These are phyloP conservation scores for Ctenicera cuprea DNA, from an alignment of 2,888 invertebrate species.

Conservation along the genomic window DNA sequence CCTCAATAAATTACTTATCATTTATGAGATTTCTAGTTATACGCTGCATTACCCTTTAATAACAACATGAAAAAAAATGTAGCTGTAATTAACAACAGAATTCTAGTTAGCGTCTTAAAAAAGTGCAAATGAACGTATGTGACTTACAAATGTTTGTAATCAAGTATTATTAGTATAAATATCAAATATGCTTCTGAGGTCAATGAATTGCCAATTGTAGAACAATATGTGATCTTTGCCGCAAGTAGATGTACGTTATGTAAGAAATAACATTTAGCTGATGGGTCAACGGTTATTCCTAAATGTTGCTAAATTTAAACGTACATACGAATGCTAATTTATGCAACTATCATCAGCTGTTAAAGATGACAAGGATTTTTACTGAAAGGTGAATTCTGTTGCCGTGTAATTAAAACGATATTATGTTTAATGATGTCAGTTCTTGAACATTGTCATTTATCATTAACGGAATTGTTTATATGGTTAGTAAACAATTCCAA, in stretches of 20 bases:
- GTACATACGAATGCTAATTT: slow-evolving; percentile 17
- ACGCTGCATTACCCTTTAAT: too few relatives aligned
- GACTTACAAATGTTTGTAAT: not conserved
- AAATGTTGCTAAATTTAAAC: slow-evolving; percentile 34
- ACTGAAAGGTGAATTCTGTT: slow-evolving; percentile 16
- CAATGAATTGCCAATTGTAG: slow-evolving; percentile 8
- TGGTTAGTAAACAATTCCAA: too few relatives aligned
- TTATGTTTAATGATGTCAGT: not conserved
- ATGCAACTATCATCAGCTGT: slow-evolving; percentile 17
- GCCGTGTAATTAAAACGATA: not conserved
- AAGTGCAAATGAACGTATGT: not conserved
- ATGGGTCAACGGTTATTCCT: slow-evolving; percentile 30
- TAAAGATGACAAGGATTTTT: slow-evolving; percentile 14
- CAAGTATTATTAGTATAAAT: slow-evolving; percentile 19
- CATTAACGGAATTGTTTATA: too few relatives aligned
- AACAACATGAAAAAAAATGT: too few relatives aligned
- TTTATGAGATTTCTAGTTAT: too few relatives aligned
- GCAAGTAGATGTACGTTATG: slow-evolving; percentile 18
- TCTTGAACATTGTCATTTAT: not conserved
- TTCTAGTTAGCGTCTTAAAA: too few relatives aligned
- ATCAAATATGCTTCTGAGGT: slow-evolving; percentile 19
- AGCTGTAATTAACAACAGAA: too few relatives aligned
- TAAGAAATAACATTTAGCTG: slow-evolving; percentile 35
- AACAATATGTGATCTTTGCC: slow-evolving; percentile 26
- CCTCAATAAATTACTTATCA: too few relatives aligned